Evolutionary conservation across 2,888 invertebrate species (phyloP), one percentile per base, ranked within the genome.

Genomic region (Stictocephala bisonia): DNA sequence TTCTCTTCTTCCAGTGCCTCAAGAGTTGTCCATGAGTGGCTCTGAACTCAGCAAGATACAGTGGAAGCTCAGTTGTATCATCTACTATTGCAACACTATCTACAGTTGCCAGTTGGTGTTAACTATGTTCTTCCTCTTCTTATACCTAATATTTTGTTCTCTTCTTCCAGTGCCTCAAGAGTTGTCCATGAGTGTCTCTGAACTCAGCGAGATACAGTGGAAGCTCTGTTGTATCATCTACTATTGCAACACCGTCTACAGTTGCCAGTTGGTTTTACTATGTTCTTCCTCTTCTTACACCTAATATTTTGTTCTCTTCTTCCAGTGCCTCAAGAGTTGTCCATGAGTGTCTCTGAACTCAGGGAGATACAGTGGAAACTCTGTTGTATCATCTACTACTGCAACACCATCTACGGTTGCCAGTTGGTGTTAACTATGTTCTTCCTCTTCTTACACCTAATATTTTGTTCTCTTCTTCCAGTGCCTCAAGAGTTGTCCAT

Each of bases 351-450:
- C 3, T 40, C 60, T 1, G 40, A 22, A 3, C 60, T 60, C 22
- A 60, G 60, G 13, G 60, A 60, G 40, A 60, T 60, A 11, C 60
- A 60, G 22, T 60, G 60, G 60, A 60, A 24, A 6, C 60, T 60
- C 11, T 60, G 60, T 24, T 40, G 31, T 7, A 40, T 60, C 11
- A 40, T 60, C 9, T 60, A 60, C 40, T 31, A 60, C 40, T 35
- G 31, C 60, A 60, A 60, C 60, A n/a, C 40, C n/a, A 60, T 40
- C 18, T 60, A 60, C 40, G 40, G 60, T 22, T 60, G 18, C 22
- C 22, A 9, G 1, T 22, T 31, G 11, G 60, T 60, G 1, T 9
- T 29, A 7, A 24, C 40, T 9, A 60, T 60, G 60, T 11, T 35
- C 20, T 35, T 22, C 22, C 18, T 40, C 20, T 60, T 60, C 40